Base-by-base conservation (phyloP, 2,888 invertebrate species). In the Hymenopus coronatus region DNA sequence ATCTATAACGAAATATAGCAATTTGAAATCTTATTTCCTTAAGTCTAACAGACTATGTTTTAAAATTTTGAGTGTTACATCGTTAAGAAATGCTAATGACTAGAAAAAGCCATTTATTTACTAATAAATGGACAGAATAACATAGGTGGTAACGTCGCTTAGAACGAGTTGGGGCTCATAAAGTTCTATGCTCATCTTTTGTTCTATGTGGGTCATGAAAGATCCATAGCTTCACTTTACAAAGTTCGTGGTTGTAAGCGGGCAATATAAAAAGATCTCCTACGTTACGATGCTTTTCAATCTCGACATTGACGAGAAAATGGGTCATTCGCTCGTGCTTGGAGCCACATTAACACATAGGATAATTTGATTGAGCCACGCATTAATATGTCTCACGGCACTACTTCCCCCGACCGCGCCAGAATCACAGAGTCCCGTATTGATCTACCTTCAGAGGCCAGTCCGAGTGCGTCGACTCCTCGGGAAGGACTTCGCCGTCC, bases 281-380 rank as follows among this genome's bases (percentile, higher is more conserved):
- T 70, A 70, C 54, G 54, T 70, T 70, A 70, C 54, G 54, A 70
- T 70, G 20, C 54, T 70, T 70, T 70, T 70, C 54, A 70, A 15
- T 70, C 54, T 25, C 54, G 25, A 70, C 54, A 70, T 70, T 70
- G 54, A 54, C 54, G 54, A 54, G 14, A 54, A 15, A 15, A 54
- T 6, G 54, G 87, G 30, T 27, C 87, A 87, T 82, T 54, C 87
- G 33, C 33, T 27, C 14, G 33, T 82, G 82, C 87, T 81, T 82
- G 82, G 87, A 82, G 28, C 87, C 82, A 82, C 87, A 87, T 87
- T 87, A 87, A 87, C 87, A 87, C 87, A 40, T 82, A 33, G 87
- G 87, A 87, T 87, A 87, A 87, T 87, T 87, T 14, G 87, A 87
- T 87, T 87, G 33, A 87, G 87, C 54, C 40, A 30, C 87, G 40